Base-by-base conservation (phyloP, 35 echinoderm and acorn worm genomes). In the Heliocidaris tuberculata region DNA sequence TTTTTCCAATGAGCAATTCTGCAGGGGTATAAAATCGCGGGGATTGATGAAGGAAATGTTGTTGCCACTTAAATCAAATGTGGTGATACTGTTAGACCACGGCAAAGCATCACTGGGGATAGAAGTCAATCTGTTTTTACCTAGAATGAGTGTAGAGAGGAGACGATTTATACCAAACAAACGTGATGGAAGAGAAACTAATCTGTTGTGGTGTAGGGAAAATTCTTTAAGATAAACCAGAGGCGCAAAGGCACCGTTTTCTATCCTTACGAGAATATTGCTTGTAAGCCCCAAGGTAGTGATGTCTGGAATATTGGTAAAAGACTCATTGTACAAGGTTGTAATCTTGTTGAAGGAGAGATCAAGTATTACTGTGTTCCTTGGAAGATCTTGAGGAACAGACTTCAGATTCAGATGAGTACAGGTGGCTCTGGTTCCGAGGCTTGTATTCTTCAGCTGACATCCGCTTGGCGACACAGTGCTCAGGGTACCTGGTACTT, bases 341-440 rank as follows among this genome's bases (percentile, higher is more conserved):
- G 31, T 35, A 2, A 89, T 89, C 31, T 35, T 89, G 32, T 89
- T 89, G 87, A 13, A 48, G 10, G 87, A 32, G 31, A 89, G 19
- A 89, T 32, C 30, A 42, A 89, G 32, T 47, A 48, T 89, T 32
- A 89, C 47, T 12, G 87, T 89, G 87, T 89, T 89, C 29, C 47
- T 89, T 89, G 87, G 87, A 32, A 89, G 47, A 42, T 89, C 24
- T 30, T 48, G 87, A 47, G 87, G 87, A 48, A 89, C 87, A 48
- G 31, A 32, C 12, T 32, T 89, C 19, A 89, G 87, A 89, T 89
- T 4, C 15, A 89, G 87, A n/a, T 89, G 87, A 47, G 87, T 89
- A 27, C 87, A 89, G 87, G 9, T 47, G 5, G 47, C 87, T 48
- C 35, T 89, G 21, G 19, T 16, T 47, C 87, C 87, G 13, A 89